phyloP scores from a whole-genome alignment of 2,113 vertebrate species.

The Pelobates fuscus region DNA sequence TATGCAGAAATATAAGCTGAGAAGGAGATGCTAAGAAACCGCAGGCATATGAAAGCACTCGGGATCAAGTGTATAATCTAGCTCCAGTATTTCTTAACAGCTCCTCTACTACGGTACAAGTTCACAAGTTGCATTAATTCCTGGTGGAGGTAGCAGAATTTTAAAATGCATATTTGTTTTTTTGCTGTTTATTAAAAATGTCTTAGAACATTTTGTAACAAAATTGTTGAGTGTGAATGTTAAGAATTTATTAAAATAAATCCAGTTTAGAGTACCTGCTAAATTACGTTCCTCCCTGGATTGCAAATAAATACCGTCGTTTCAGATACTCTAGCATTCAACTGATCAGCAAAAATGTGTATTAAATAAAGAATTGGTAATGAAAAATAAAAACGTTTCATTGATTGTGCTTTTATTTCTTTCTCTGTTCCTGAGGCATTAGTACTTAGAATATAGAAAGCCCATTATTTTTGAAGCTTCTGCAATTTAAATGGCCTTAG shows the following conservation, averaged over 20 bases:
- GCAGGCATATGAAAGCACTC: slow-evolving; percentile 13
- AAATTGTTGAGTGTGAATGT: not conserved
- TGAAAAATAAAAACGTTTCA: too few species aligned
- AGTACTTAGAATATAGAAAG: too few species aligned
- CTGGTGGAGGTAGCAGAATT: slow-evolving; percentile 2
- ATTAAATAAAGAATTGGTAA: too few species aligned
- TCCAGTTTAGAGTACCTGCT: not conserved
- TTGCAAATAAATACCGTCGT: not conserved
- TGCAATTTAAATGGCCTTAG: too few species aligned
- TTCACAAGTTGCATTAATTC: slow-evolving; percentile 1
- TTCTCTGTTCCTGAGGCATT: too few species aligned
- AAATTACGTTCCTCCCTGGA: not conserved
- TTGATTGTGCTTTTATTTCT: too few species aligned
- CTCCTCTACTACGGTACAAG: not conserved
- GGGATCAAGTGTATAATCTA: slow-evolving; percentile 16
- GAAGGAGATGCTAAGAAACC: slow-evolving; percentile 20
- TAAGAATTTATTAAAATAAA: not conserved
- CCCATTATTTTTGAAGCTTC: too few species aligned
- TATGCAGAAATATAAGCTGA: slow-evolving; percentile 19
- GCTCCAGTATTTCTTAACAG: slow-evolving; percentile 7
- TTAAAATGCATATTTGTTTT: not conserved
- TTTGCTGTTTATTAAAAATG: not conserved
- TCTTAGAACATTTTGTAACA: not conserved
- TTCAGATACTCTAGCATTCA: too few species aligned
- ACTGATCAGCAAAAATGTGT: too few species aligned